Conservation (phyloP, 2,888 invertebrate genomes). For the Microplitis deprimator region DNA sequence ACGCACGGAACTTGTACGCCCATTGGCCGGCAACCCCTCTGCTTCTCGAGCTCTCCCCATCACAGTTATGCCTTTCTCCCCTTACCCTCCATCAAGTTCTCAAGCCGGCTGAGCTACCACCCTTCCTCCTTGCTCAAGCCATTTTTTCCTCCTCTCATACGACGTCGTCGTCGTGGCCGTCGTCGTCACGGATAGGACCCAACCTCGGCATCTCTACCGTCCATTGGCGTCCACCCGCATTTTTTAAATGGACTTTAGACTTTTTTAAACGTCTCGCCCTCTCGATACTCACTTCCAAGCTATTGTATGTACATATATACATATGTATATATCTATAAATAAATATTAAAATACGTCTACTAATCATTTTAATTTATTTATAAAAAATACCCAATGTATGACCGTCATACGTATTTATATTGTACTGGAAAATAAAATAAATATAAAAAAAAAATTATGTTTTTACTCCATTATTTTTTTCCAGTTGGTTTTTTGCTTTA, state of each 20-base stretch:
- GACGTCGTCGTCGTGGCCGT: conserved; percentile 51
- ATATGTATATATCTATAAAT: too few relatives aligned
- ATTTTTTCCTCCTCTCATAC: conserved; percentile 41
- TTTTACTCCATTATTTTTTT: background rate
- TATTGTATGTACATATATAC: background rate
- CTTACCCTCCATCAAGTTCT: conserved; percentile 14
- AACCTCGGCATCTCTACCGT: background rate
- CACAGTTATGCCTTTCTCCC: conserved; percentile 33
- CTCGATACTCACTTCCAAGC: conserved; percentile 21
- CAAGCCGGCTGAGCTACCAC: conserved; percentile 33
- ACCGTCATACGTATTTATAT: background rate
- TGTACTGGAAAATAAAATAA: background rate
- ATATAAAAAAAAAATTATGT: background rate
- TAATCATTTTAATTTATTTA: background rate
- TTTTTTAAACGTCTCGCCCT: conserved; percentile 48
- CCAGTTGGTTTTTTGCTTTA: background rate
- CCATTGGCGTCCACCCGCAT: conserved; percentile 20
- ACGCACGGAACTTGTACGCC: conserved; percentile 60
- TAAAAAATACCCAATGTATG: background rate
- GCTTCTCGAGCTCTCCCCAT: conserved; percentile 50
- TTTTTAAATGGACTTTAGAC: background rate
- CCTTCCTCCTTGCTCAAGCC: conserved; percentile 39
- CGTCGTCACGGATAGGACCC: conserved; percentile 27
- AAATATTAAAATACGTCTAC: too few relatives aligned
- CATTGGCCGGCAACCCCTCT: conserved; percentile 60